These are phyloP conservation scores for Helobdella robusta DNA, from an alignment of 2,888 invertebrate genomes.

Conservation along the genomic window DNA sequence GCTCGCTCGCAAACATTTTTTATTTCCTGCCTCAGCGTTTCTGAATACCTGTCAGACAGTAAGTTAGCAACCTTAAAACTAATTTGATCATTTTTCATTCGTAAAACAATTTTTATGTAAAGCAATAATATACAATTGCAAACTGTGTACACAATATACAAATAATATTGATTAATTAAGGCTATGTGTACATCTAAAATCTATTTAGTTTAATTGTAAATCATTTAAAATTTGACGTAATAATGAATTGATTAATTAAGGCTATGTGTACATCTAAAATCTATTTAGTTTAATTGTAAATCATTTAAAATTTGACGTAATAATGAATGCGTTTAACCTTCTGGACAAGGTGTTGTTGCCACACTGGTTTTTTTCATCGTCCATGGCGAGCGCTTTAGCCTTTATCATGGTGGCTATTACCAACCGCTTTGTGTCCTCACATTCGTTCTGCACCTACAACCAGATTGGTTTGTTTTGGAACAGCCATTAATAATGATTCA, in stretches of 20 bases:
- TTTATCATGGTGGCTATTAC: slow-evolving; percentile 7
- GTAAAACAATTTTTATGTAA: too few species aligned
- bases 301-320: neutral
- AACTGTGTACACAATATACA: too few species aligned
- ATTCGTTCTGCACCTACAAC: slow-evolving; percentile 9
- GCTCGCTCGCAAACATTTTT: slow-evolving; percentile 15
- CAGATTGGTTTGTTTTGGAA: neutral
- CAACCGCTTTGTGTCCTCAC: neutral
- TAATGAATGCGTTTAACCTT: too few species aligned
- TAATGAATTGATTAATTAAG: too few species aligned
- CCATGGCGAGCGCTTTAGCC: neutral
- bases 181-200: too few species aligned
- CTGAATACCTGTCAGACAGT: slow-evolving; percentile 15
- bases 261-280: too few species aligned
- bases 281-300: neutral
- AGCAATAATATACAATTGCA: too few species aligned
- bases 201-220: neutral
- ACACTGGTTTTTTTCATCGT: neutral
- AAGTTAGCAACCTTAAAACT: neutral
- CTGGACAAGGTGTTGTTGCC: neutral
- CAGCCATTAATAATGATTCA: too few species aligned
- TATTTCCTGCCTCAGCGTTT: slow-evolving; percentile 6
- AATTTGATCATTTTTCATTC: neutral
- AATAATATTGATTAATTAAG: too few species aligned
- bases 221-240: neutral